A percentile compares a stretch with the other conserved stretches of the same genome.
Conservation (phyloP, 2,888 invertebrate species). For the Ethmia dodecea region DNA sequence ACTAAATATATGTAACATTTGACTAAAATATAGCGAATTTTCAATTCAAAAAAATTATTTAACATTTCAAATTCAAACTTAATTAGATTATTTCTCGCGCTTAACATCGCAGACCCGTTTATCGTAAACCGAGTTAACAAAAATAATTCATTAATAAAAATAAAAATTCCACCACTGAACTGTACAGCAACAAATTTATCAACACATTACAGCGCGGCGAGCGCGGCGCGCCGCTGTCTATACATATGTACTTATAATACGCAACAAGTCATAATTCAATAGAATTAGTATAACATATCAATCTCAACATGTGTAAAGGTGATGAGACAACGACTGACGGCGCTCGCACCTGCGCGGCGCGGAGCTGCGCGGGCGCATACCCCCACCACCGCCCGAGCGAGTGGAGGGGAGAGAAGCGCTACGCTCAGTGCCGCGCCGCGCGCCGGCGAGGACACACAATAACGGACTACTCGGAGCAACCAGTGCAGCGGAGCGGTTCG, state of each 20-base stretch:
- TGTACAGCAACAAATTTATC: constrained; percentile 58
- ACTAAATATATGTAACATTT: constrained; percentile 67
- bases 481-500: constrained; percentile 1
- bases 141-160: constrained; percentile 49
- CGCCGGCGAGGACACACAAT: too few relatives aligned
- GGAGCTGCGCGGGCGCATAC: constrained; percentile 9
- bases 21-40: constrained; percentile 73
- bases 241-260: constrained; percentile 61
- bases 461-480: too few relatives aligned
- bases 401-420: background rate
- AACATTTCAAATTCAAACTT: constrained; percentile 61
- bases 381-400: constrained; percentile 8
- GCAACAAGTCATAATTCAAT: constrained; percentile 76
- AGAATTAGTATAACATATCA: constrained; percentile 77
- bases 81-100: constrained; percentile 62
- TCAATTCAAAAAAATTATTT: constrained; percentile 60
- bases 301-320: constrained; percentile 76
- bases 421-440: constrained; percentile 8
- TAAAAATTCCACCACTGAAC: constrained; percentile 59
- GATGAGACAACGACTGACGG: constrained; percentile 60
- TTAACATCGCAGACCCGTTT: constrained; percentile 74
- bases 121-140: constrained; percentile 72
- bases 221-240: constrained; percentile 26
- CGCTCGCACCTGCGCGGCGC: constrained; percentile 20
- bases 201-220: constrained; percentile 37